These are phyloP conservation scores for Dryobates pubescens DNA, from an alignment of 2,797 vertebrate genomes.

Conservation along the genomic window DNA sequence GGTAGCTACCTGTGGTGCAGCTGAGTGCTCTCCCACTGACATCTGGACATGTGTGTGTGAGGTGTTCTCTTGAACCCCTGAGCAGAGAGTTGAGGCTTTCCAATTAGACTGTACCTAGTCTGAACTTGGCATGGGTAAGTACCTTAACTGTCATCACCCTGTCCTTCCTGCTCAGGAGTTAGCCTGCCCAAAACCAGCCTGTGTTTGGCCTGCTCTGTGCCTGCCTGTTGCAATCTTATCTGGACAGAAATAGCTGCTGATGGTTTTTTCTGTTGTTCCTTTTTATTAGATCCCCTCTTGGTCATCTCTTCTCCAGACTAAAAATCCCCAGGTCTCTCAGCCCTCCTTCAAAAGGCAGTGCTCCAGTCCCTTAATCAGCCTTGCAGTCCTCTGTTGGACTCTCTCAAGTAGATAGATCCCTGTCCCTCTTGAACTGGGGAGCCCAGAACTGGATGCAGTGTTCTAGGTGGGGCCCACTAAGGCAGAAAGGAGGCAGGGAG, in stretches of 20 bases:
- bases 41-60: background rate
- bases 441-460: no score
- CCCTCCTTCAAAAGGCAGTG: no score
- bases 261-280: background rate
- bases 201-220: background rate
- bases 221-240: background rate
- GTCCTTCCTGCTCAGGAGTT: background rate
- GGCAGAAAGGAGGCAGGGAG: no score
- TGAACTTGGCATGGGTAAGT: background rate
- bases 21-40: background rate
- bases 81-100: background rate
- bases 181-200: background rate
- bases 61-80: background rate
- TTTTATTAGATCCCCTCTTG: no score
- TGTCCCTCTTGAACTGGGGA: no score
- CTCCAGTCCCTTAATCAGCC: no score
- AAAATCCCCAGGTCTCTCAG: no score
- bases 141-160: background rate
- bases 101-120: background rate
- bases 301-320: no score
- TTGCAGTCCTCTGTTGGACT: no score
- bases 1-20: rapidly evolving
- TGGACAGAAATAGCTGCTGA: background rate
- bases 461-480: no score
- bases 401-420: no score